Conservation (phyloP, 1,140 invertebrate genomes). For the Cotesia glomerata region DNA sequence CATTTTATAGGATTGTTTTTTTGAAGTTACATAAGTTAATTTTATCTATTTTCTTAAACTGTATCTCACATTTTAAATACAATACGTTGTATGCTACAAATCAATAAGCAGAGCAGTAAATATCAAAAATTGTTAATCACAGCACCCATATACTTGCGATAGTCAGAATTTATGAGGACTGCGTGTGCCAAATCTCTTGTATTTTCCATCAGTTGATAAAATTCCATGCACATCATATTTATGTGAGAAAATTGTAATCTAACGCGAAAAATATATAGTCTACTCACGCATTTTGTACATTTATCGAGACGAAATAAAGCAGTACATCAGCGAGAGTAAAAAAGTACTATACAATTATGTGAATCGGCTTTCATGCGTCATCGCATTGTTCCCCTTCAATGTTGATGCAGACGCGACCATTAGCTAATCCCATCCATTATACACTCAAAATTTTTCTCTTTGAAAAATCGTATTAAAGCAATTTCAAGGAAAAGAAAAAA, state of each 20-base stretch:
- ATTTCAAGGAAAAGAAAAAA: background rate
- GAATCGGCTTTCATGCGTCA: slow-evolving; percentile 29
- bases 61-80: slow-evolving; percentile 25
- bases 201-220: slow-evolving; percentile 7
- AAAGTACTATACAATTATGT: background rate
- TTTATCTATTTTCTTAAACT: background rate
- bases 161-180: slow-evolving; percentile 38
- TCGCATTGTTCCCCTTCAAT: background rate
- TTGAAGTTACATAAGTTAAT: no score
- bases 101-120: slow-evolving; percentile 36
- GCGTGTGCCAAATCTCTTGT: slow-evolving; percentile 32
- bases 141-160: background rate
- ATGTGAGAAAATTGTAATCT: slow-evolving; percentile 44
- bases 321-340: background rate
- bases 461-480: background rate
- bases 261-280: slow-evolving; percentile 14
- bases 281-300: background rate
- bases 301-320: background rate
- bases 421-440: background rate
- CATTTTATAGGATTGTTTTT: no score
- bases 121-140: slow-evolving; percentile 42
- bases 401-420: background rate
- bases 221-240: slow-evolving; percentile 41
- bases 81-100: background rate
- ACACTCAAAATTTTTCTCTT: background rate